Base-by-base conservation (phyloP, 1,140 invertebrate genomes). In the Neotoxoptera formosana region DNA sequence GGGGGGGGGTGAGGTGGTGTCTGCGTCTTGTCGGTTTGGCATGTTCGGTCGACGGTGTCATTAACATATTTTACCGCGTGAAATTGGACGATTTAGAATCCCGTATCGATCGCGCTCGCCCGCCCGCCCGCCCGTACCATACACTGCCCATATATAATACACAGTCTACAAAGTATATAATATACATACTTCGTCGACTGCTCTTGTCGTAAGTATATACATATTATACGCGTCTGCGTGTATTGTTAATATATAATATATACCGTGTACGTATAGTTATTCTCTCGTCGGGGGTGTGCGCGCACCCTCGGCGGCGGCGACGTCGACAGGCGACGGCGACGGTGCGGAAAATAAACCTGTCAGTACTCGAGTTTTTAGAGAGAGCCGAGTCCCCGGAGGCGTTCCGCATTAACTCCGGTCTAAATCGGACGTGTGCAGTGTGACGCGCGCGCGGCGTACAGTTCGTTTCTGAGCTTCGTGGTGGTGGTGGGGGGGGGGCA, bases 291-390 rank as follows among this genome's bases (percentile, higher is more conserved):
- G 60, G 30, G 60, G 60, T n/a, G 30, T 76, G 17, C 60, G n/a
- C n/a, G 30, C 30, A 20, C 60, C 60, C 60, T 76, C 30, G 11
- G 60, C 30, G 30, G 30, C 30, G 60, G 60, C 30, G 60, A 67
- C 41, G 25, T 11, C 20, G 30, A n/a, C 23, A 36, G 41, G 90
- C 41, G 56, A 76, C 60, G 41, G 90, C 41, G 56, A 76, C 60
- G 21, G 60, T 76, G 53, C 60, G 90, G 90, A 91, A 91, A 76
- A 91, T 91, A 76, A 91, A 91, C 90, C 90, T 91, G 90, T 91
- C 90, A 47, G 56, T 91, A 67, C 90, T 76, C 56, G 48, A 60
- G 53, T 91, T 91, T 47, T 76, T 76, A 45, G 90, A 60, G 23
- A 56, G 11, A 14, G n/a, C 7, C 30, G 14, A n/a, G 25, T 87